Evolutionary conservation across 1,140 invertebrate species (phyloP), one percentile per base, ranked within the genome.

Genomic region (Euschistus heros): DNA sequence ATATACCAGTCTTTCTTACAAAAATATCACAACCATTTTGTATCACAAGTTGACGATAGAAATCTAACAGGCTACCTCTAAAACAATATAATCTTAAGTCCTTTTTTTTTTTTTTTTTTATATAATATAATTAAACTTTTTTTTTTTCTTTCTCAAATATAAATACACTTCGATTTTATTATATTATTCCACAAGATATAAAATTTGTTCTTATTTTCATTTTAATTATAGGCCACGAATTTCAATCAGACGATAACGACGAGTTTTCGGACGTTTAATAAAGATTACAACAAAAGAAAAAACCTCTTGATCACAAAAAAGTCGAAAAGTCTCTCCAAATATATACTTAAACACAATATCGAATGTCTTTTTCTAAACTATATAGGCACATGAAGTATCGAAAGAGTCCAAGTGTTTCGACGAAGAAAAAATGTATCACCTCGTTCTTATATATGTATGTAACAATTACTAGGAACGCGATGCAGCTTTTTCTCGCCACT

Each of bases 21-120:
- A 68, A 68, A 68, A 65, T 68, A 68, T 68, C 67, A 68, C 67
- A 68, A 68, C 67, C 67, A 68, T 68, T 68, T 64, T 67, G 62
- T 67, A 68, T 68, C 67, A 68, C 67, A 68, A 68, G 55, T 68
- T 68, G 52, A 30, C 37, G 59, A 37, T 44, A 61, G 20, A 42
- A 59, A 59, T 60, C 26, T 59, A 65, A 37, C 30, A 61, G 37
- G 30, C 59, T 61, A 61, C 59, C 30, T 26, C 30, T 61, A 61
- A 54, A 61, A 57, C 54, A 57, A 61, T 61, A 37, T 37, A 37
- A 18, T 61, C 42, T 42, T 61, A 6, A 61, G 33, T 42, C 20
- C 42, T 20, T 8, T 1, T n/a, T 61, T 37, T 37, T 37, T 37
- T 37, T 37, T 37, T 37, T 37, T 37, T 37, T 26, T 54, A 20